Evolutionary conservation across 2,113 vertebrate genomes (phyloP).

Genomic region (Cryptotis parvus): DNA sequence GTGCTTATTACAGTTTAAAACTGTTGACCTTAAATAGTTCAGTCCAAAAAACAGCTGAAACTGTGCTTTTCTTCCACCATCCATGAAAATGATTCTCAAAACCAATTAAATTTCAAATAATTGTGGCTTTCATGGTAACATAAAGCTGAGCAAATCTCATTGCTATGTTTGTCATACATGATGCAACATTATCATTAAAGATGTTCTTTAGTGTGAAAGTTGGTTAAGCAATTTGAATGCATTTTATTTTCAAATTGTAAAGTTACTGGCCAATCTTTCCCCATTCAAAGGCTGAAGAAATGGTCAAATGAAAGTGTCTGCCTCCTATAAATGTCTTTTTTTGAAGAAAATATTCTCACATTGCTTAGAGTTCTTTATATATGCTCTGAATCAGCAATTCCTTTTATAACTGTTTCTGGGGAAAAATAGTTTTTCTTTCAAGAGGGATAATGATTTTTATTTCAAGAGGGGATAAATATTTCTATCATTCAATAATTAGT

Average conservation of each 20-base stretch:
- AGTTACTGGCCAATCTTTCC: conserved; percentile 45
- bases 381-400: not conserved
- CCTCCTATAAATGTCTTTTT: not conserved
- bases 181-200: not conserved
- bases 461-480: not conserved
- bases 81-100: conserved; percentile 39
- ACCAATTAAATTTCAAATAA: conserved; percentile 50
- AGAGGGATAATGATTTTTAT: not conserved
- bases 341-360: not conserved
- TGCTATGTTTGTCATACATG: not conserved
- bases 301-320: conserved; percentile 23
- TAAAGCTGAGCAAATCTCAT: conserved; percentile 10
- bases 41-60: conserved; percentile 55
- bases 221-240: conserved; percentile 32
- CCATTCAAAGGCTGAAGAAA: conserved; percentile 42
- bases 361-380: not conserved
- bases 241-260: conserved; percentile 51
- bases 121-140: conserved; percentile 15
- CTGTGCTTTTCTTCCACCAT: conserved; percentile 23
- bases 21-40: conserved; percentile 29
- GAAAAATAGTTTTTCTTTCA: not conserved
- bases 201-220: conserved; percentile 46
- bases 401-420: conserved; percentile 25
- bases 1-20: conserved; percentile 35
- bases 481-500: conserved; percentile 32